Conservation (phyloP, 1,140 invertebrate species). For the Homalodisca vitripennis region DNA sequence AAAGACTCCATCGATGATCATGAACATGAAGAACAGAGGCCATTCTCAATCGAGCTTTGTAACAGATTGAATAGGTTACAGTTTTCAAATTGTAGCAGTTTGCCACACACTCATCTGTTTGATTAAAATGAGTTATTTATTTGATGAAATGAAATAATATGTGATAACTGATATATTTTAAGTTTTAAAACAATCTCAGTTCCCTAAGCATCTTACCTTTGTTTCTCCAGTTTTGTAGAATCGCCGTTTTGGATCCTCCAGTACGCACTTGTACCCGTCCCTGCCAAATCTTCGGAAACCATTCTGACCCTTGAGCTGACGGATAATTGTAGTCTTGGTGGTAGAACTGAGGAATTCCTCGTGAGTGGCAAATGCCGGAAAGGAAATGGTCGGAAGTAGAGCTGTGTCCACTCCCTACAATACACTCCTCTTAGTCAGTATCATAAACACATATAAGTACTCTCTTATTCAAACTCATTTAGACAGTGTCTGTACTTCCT, state of each 20-base stretch:
- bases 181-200: too few relatives aligned
- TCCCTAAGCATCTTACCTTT: too few relatives aligned
- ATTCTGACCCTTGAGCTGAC: slow-evolving; percentile 83
- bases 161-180: too few relatives aligned
- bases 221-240: slow-evolving; percentile 71
- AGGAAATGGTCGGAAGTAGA: slow-evolving; percentile 89
- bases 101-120: too few relatives aligned
- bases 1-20: slow-evolving; percentile 95
- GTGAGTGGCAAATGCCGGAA: slow-evolving; percentile 97
- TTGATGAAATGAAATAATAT: too few relatives aligned
- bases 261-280: slow-evolving; percentile 89
- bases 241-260: slow-evolving; percentile 78
- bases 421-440: too few relatives aligned
- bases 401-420: slow-evolving; percentile 83
- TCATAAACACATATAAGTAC: too few relatives aligned
- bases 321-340: slow-evolving; percentile 86
- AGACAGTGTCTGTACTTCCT: too few relatives aligned
- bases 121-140: too few relatives aligned
- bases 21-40: slow-evolving; percentile 93
- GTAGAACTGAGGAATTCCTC: slow-evolving; percentile 83
- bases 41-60: slow-evolving; percentile 99
- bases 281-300: slow-evolving; percentile 95
- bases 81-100: too few relatives aligned
- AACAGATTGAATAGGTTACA: too few relatives aligned
- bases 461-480: too few relatives aligned